Percentiles rank a stretch among this genome's conserved stretches.
These are phyloP conservation scores for Andrena chrysosceles DNA, from an alignment of 2,888 invertebrate species.

Conservation along the genomic window DNA sequence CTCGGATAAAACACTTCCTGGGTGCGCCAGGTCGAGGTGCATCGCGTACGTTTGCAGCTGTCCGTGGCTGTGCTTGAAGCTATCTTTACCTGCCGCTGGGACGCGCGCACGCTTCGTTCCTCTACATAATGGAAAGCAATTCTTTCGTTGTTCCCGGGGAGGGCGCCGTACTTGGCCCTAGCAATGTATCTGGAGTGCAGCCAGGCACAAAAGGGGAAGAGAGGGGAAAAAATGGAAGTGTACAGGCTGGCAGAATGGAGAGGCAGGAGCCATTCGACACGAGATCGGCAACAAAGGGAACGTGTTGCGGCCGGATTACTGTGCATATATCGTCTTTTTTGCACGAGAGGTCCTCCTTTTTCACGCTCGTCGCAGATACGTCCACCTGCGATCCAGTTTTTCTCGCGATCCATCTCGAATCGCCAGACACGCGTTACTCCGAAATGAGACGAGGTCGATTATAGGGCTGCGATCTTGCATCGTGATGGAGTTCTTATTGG, in stretches of 20 bases:
- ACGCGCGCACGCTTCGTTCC: slow-evolving; percentile 24
- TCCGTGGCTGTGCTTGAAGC: slow-evolving; percentile 12
- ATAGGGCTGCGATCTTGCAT: too few species aligned
- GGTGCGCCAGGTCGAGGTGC: slow-evolving; percentile 59
- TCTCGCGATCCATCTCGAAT: neutral
- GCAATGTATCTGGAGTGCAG: slow-evolving; percentile 57
- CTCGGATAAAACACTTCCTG: slow-evolving; percentile 73
- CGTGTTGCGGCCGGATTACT: slow-evolving; percentile 60
- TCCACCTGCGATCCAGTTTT: slow-evolving; percentile 32
- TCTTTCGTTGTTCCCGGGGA: slow-evolving; percentile 48
- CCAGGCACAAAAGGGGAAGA: slow-evolving; percentile 47
- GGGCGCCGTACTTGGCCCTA: slow-evolving; percentile 43
- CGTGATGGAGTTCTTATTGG: too few species aligned
- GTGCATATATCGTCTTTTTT: slow-evolving; percentile 46
- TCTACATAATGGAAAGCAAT: slow-evolving; percentile 59
- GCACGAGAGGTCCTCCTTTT: slow-evolving; percentile 29
- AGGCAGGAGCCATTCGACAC: slow-evolving; percentile 55
- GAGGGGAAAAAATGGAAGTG: slow-evolving; percentile 26
- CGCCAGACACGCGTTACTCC: neutral
- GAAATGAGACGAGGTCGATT: neutral
- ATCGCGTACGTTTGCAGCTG: slow-evolving; percentile 15
- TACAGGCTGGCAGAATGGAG: slow-evolving; percentile 44
- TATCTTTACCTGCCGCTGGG: slow-evolving; percentile 46
- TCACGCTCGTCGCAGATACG: slow-evolving; percentile 26
- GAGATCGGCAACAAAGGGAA: slow-evolving; percentile 60